phyloP scores from a whole-genome alignment of 2,113 vertebrate genomes.

The Platysternon megacephalum region DNA sequence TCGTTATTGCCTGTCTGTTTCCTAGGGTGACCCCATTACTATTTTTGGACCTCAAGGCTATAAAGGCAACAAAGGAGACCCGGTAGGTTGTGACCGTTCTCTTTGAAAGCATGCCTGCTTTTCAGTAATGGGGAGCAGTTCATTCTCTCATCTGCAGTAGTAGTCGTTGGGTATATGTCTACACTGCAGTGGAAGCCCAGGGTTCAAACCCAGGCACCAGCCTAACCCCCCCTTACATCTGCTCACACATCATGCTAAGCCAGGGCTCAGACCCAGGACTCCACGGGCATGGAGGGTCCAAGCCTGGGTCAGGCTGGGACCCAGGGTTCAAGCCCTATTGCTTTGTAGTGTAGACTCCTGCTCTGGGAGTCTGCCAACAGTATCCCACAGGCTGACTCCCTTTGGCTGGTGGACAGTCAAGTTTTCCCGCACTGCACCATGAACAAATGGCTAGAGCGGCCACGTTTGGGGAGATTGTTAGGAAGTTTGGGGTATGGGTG shows the following conservation, averaged over 20 bases:
- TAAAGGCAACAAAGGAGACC: slow-evolving; percentile 88
- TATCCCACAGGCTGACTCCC: not conserved
- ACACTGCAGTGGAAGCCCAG: not conserved
- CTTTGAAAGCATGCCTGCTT: not conserved
- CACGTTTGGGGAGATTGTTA: not conserved
- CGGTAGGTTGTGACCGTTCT: slow-evolving; percentile 67
- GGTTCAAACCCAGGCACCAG: not conserved
- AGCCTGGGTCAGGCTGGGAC: not conserved
- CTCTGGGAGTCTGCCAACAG: not conserved
- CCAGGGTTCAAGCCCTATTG: not conserved
- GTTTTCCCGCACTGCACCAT: not conserved
- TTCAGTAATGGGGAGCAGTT: not conserved
- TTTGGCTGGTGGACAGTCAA: not conserved
- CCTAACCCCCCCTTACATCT: not conserved
- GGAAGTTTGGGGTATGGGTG: not conserved
- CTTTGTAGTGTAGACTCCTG: not conserved
- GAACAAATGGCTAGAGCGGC: not conserved
- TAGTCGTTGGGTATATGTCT: not conserved
- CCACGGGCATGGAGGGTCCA: not conserved
- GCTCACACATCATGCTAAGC: not conserved
- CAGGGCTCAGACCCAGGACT: not conserved
- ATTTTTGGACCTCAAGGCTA: slow-evolving; percentile 86
- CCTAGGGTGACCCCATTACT: slow-evolving; percentile 83
- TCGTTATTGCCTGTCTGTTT: not conserved
- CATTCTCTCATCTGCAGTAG: not conserved